Evolutionary conservation across 2,113 vertebrate genomes (phyloP), one percentile per base, ranked within the genome.

Genomic region (Platycercus adscitus): DNA sequence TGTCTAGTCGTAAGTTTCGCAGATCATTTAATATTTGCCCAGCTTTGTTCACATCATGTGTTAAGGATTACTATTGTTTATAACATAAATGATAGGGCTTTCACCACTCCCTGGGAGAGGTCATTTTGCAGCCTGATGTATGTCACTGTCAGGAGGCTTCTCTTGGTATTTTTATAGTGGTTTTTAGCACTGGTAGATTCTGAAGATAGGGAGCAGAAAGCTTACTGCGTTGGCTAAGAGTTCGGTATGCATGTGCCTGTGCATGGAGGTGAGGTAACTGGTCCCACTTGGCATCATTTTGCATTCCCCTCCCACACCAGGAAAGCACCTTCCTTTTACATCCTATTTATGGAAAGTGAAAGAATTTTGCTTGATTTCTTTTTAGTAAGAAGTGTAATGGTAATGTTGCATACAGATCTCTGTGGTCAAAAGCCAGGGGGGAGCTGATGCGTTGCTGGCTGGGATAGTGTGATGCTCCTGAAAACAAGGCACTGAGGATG

Each of bases 321-420:
- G 83, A 82, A 91, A 89, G n/a, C 58, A 93, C 81, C 78, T 89
- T 85, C 44, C 53, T 89, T 85, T 55, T 81, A 41, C 53, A 70
- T 47, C 33, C 65, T 77, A 47, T 58, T 80, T 64, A 64, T 39
- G 43, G 56, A 76, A 81, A 83, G 77, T 10, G 68, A 49, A 81
- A 82, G 0, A 68, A 64, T 63, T 88, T 50, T 50, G 3, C 43
- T 61, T 68, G 8, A 8, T 29, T 41, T 63, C 28, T 52, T 64
- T 37, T 52, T 5, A 12, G 49, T 9, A 77, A 70, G 46, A 66
- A 19, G 4, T 55, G 24, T 13, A 44, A 37, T 39, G 50, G 28
- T 64, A 44, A 44, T n/a, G 0, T 70, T 80, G 77, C 82, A 39
- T 66, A 80, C 26, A 31, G 25, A 35, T 63, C 15, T 80, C n/a